Conservation (phyloP, 1,140 invertebrate species). For the Battus philenor region DNA sequence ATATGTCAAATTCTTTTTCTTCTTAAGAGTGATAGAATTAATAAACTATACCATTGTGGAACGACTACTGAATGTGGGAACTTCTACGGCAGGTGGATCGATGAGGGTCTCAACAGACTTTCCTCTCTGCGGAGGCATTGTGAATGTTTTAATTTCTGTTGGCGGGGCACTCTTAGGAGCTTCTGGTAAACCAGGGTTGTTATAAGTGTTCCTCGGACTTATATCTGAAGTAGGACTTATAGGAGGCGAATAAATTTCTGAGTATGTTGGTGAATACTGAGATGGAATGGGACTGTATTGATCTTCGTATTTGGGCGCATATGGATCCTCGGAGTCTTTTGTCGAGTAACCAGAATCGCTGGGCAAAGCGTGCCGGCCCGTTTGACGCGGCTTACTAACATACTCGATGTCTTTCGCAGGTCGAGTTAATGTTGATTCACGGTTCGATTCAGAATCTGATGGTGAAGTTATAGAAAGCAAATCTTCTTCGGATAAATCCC, state of each 20-base stretch:
- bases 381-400: slow-evolving; percentile 67
- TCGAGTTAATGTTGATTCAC: slow-evolving; percentile 70
- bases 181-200: slow-evolving; percentile 62
- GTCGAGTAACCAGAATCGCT: slow-evolving; percentile 72
- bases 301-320: slow-evolving; percentile 52
- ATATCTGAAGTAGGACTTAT: slow-evolving; percentile 59
- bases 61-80: slow-evolving; percentile 58
- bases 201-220: slow-evolving; percentile 58
- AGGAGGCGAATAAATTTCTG: slow-evolving; percentile 69
- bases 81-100: slow-evolving; percentile 51
- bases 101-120: slow-evolving; percentile 68
- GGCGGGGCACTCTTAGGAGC: slow-evolving; percentile 64
- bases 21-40: background rate
- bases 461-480: slow-evolving; percentile 75
- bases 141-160: slow-evolving; percentile 64
- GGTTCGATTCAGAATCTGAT: slow-evolving; percentile 77
- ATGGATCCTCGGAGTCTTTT: slow-evolving; percentile 62
- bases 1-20: background rate
- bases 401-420: slow-evolving; percentile 78
- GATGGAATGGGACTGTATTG: slow-evolving; percentile 68
- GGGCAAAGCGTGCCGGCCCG: slow-evolving; percentile 70
- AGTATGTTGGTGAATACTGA: slow-evolving; percentile 65
- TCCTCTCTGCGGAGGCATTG: slow-evolving; percentile 54
- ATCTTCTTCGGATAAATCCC: slow-evolving; percentile 84
- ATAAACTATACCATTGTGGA: slow-evolving; percentile 68